Evolutionary conservation across 2,888 invertebrate species (phyloP).

Genomic region (Coecobrya sp.): DNA sequence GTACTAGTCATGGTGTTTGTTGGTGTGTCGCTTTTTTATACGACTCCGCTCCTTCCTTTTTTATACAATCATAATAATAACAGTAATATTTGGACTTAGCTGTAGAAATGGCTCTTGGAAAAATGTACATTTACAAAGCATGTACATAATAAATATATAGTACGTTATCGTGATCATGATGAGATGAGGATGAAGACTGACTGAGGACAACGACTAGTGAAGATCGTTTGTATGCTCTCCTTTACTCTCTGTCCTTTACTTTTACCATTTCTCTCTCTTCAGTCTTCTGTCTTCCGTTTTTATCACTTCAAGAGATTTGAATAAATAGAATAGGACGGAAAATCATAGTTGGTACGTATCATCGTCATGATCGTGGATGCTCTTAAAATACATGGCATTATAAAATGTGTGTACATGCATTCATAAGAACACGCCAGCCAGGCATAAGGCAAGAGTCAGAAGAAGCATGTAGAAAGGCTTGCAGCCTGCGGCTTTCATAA

Average conservation of each 20-base stretch:
- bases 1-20: constrained; percentile 35
- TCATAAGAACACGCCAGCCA: not conserved
- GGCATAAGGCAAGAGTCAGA: not conserved
- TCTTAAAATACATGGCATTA: constrained; percentile 12
- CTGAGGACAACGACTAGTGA: constrained; percentile 5
- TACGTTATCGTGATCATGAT: constrained; percentile 8
- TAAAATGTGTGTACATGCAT: not conserved
- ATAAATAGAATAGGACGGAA: constrained; percentile 30
- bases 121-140: not conserved
- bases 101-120: not conserved
- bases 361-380: constrained; percentile 20
- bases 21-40: constrained; percentile 33
- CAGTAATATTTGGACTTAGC: constrained; percentile 32
- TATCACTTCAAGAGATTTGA: constrained; percentile 55
- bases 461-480: not conserved
- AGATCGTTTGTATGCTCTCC: not conserved
- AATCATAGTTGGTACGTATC: constrained; percentile 25
- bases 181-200: constrained; percentile 25
- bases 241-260: constrained; percentile 24
- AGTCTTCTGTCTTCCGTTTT: constrained; percentile 16
- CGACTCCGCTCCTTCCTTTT: constrained; percentile 35
- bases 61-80: constrained; percentile 50
- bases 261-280: constrained; percentile 16
- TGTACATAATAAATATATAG: constrained; percentile 9
- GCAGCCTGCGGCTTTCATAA: constrained; percentile 57